Evolutionary conservation across 2,888 invertebrate species (phyloP).

Genomic region (Callimorpha dominula): DNA sequence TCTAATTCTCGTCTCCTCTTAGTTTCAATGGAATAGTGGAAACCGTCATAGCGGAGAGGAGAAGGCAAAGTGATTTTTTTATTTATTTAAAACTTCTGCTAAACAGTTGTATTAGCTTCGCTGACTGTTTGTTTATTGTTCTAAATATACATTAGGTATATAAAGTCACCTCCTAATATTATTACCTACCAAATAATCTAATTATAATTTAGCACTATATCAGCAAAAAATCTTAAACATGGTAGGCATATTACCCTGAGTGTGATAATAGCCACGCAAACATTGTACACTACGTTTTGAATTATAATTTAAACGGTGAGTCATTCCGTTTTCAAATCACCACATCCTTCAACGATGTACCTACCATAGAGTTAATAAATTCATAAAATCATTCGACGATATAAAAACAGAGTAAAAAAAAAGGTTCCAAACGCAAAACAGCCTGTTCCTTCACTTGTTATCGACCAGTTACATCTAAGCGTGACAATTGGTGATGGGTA

Average conservation of each 20-base stretch:
- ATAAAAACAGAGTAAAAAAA: not conserved
- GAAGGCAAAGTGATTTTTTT: not conserved
- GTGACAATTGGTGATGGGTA: constrained; percentile 9
- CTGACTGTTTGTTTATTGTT: not conserved
- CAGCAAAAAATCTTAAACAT: not conserved
- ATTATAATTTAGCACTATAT: not conserved
- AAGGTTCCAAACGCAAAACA: not conserved
- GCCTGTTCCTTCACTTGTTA: not conserved
- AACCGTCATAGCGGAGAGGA: no score
- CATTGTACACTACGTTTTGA: constrained; percentile 32
- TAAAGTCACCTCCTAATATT: not conserved
- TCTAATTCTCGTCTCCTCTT: no score
- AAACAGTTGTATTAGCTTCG: not conserved
- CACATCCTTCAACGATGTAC: constrained; percentile 29
- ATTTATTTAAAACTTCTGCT: not conserved
- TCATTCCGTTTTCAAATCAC: constrained; percentile 27
- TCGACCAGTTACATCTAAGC: constrained; percentile 4
- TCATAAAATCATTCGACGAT: not conserved
- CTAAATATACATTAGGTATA: not conserved
- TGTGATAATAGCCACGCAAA: constrained; percentile 2
- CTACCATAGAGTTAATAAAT: constrained; percentile 5
- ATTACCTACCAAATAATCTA: not conserved
- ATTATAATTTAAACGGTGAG: constrained; percentile 46
- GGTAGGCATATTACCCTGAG: not conserved
- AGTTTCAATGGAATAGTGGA: no score